Evolutionary conservation across 2,113 vertebrate genomes (phyloP).

Genomic region (human (Homo sapiens)): GRCh38 chr4:14007501-14008000

Average conservation of each 20-base stretch:
- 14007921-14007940: background rate
- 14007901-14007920: background rate
- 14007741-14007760: background rate
- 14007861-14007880: background rate
- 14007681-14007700: background rate
- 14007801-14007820: background rate
- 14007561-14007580: background rate
- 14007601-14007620: background rate
- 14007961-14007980: background rate
- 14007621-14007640: background rate
- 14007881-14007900: background rate
- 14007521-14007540: background rate
- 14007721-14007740: background rate
- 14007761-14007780: too few relatives aligned
- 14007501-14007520: fast-evolving
- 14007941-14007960: background rate
- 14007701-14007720: background rate
- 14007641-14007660: background rate
- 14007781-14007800: background rate
- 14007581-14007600: background rate
- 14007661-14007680: background rate
- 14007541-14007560: background rate
- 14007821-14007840: background rate
- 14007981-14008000: background rate
- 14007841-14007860: background rate